Evolutionary conservation across 2,797 vertebrate genomes (phyloP).

Genomic region (Sparus aurata): DNA sequence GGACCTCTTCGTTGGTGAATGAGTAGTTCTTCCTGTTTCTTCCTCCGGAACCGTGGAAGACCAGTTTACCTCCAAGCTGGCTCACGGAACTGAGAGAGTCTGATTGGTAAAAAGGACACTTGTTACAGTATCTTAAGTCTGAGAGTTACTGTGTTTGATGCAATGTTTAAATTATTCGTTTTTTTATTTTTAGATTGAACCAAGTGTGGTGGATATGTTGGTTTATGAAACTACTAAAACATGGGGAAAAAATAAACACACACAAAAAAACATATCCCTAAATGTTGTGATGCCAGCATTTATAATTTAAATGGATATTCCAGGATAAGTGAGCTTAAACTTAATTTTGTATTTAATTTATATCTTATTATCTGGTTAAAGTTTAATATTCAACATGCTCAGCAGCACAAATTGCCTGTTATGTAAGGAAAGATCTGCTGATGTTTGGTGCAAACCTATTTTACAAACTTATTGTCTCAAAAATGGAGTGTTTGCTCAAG

Average conservation of each 20-base stretch:
- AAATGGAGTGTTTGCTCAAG: no score
- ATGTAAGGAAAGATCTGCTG: background rate
- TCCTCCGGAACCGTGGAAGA: conserved; percentile 74
- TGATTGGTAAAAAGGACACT: conserved; percentile 43
- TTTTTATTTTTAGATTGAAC: background rate
- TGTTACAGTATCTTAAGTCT: conserved; percentile 5
- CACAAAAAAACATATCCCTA: background rate
- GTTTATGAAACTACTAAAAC: background rate
- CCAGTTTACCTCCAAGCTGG: conserved; percentile 76
- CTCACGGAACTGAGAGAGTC: conserved; percentile 87
- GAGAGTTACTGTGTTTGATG: background rate
- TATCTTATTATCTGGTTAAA: no score
- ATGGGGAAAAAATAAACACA: background rate
- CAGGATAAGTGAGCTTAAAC: background rate
- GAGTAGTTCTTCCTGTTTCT: conserved; percentile 91
- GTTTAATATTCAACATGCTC: no score
- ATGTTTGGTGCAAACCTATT: background rate
- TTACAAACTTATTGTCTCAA: background rate
- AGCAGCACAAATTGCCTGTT: no score
- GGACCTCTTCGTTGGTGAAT: conserved; percentile 91
- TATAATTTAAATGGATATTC: background rate
- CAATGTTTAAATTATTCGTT: background rate
- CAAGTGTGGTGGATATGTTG: background rate
- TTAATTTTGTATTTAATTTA: background rate
- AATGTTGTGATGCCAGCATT: background rate